Conservation (phyloP, 92 coral and sea anemone genomes). For the Paragorgia papillata region DNA sequence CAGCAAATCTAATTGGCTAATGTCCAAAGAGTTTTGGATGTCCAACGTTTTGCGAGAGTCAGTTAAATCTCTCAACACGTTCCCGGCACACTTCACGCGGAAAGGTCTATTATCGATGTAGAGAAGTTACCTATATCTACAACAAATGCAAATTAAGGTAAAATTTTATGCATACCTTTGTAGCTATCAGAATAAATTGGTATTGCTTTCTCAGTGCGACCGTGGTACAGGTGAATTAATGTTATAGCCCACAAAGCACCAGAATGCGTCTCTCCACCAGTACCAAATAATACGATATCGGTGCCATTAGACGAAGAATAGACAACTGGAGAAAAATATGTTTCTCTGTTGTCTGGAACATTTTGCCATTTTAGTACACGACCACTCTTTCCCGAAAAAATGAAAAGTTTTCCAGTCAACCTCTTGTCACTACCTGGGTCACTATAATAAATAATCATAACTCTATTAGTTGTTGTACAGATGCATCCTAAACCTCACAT, state of each 20-base stretch:
- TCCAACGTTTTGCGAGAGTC: no score
- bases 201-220: conserved; percentile 72
- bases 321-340: conserved; percentile 86
- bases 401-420: conserved; percentile 77
- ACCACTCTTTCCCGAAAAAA: conserved; percentile 94
- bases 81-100: no score
- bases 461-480: no score
- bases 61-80: no score
- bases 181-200: conserved; percentile 78
- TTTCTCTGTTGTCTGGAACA: conserved; percentile 88
- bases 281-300: conserved; percentile 90
- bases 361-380: conserved; percentile 77
- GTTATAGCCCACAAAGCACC: conserved; percentile 89
- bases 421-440: conserved; percentile 84
- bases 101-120: no score
- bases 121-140: no score
- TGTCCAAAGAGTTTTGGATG: no score
- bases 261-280: conserved; percentile 97
- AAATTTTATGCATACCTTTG: conserved; percentile 64
- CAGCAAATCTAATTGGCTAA: no score
- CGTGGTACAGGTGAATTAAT: conserved; percentile 73
- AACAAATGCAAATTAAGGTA: background rate
- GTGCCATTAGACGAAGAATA: conserved; percentile 81
- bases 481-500: no score
- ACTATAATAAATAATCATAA: conserved; percentile 37